Evolutionary conservation across 2,113 vertebrate genomes (phyloP).

Genomic region (Silurus glanis): DNA sequence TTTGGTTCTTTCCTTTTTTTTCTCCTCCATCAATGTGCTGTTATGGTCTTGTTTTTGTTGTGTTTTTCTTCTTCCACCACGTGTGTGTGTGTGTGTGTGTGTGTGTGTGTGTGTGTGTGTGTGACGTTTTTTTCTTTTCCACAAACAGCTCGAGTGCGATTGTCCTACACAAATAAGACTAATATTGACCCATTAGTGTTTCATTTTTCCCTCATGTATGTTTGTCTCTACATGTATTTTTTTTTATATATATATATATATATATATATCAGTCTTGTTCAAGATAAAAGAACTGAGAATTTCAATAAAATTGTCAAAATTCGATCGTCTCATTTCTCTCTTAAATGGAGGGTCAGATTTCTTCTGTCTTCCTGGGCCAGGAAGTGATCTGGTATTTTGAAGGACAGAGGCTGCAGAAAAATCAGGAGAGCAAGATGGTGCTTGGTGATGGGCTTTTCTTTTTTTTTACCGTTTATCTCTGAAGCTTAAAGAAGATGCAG

Average conservation of each 20-base stretch:
- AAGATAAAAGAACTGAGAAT: conserved; percentile 31
- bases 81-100: background rate
- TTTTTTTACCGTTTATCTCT: background rate
- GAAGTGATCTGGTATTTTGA: background rate
- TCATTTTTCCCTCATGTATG: background rate
- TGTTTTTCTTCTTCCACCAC: background rate
- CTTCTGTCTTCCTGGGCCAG: background rate
- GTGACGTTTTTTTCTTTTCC: too few relatives aligned
- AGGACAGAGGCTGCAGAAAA: background rate
- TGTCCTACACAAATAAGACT: background rate
- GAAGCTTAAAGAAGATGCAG: background rate
- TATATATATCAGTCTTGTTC: conserved; percentile 43
- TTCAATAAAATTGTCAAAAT: conserved; percentile 53
- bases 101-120: too few relatives aligned
- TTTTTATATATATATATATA: conserved; percentile 32
- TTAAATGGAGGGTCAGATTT: background rate
- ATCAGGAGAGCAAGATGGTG: background rate
- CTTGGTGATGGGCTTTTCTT: background rate
- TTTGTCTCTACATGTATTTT: background rate
- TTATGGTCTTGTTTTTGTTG: background rate
- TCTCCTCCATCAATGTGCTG: background rate
- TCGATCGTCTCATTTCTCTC: background rate
- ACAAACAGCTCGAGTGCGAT: background rate
- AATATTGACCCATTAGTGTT: background rate
- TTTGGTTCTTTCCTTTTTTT: background rate